Evolutionary conservation across 35 echinoderm and acorn worm species (phyloP).

Genomic region (Lytechinus variegatus): DNA sequence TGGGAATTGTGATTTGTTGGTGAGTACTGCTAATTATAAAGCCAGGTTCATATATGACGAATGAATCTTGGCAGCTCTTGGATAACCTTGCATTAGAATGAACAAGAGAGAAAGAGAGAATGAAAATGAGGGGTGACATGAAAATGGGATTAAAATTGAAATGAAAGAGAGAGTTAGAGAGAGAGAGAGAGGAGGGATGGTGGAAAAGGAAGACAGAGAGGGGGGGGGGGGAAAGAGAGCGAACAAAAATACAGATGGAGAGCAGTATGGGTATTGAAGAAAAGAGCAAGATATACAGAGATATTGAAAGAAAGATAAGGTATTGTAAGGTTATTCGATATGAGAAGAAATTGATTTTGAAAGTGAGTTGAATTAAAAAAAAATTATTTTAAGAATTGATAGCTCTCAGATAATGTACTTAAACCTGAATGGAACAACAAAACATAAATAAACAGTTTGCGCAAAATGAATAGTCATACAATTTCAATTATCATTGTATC

Average conservation of each 20-base stretch:
- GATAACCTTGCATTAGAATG: too few relatives aligned
- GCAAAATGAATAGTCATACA: too few relatives aligned
- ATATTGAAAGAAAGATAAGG: neutral
- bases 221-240: neutral
- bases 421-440: too few relatives aligned
- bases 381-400: too few relatives aligned
- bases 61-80: too few relatives aligned
- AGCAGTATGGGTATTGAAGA: neutral
- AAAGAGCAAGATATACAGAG: neutral
- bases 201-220: neutral
- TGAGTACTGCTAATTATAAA: neutral
- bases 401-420: too few relatives aligned
- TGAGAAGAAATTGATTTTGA: too few relatives aligned
- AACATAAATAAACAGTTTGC: too few relatives aligned
- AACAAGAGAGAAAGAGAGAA: too few relatives aligned
- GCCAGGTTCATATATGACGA: neutral
- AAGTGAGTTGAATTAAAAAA: too few relatives aligned
- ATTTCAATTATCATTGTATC: slow-evolving; percentile 17
- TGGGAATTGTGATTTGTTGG: slow-evolving; percentile 2
- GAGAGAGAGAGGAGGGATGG: neutral
- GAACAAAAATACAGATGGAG: neutral
- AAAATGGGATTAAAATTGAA: neutral
- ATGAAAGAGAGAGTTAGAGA: neutral
- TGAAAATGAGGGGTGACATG: neutral
- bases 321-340: too few relatives aligned